Evolutionary conservation across 2,888 invertebrate species (phyloP).

Genomic region (Plemyria rubiginata): DNA sequence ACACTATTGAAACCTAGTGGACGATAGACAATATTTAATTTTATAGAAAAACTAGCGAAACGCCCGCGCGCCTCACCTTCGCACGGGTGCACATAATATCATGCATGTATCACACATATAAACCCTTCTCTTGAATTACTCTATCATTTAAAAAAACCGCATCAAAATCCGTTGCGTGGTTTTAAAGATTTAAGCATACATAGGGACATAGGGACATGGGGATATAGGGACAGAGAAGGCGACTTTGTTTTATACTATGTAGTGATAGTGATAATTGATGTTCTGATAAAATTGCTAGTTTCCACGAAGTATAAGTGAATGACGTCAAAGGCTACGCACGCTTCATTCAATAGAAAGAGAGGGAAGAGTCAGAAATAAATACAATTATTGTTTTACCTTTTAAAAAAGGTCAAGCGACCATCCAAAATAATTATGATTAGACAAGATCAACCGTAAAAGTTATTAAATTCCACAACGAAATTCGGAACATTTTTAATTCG

Average conservation of each 20-base stretch:
- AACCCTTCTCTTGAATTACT: too few relatives aligned
- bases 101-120: too few relatives aligned
- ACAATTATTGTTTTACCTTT: neutral
- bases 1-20: neutral
- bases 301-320: neutral
- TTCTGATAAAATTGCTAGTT: neutral
- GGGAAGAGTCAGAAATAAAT: neutral
- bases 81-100: too few relatives aligned
- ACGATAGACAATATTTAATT: neutral
- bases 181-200: too few relatives aligned
- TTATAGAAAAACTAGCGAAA: too few relatives aligned
- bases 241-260: too few relatives aligned
- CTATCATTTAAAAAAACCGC: too few relatives aligned
- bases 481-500: slow-evolving; percentile 34
- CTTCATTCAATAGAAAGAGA: neutral
- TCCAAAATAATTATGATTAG: neutral
- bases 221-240: too few relatives aligned
- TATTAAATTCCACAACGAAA: slow-evolving; percentile 51
- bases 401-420: neutral
- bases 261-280: neutral
- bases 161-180: too few relatives aligned
- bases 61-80: too few relatives aligned
- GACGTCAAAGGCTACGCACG: neutral
- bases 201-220: too few relatives aligned
- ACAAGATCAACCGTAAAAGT: slow-evolving; percentile 4